Evolutionary conservation across 2,113 vertebrate species (phyloP), one percentile per base, ranked within the genome.

Genomic region (Gallinago paraguaiae): DNA sequence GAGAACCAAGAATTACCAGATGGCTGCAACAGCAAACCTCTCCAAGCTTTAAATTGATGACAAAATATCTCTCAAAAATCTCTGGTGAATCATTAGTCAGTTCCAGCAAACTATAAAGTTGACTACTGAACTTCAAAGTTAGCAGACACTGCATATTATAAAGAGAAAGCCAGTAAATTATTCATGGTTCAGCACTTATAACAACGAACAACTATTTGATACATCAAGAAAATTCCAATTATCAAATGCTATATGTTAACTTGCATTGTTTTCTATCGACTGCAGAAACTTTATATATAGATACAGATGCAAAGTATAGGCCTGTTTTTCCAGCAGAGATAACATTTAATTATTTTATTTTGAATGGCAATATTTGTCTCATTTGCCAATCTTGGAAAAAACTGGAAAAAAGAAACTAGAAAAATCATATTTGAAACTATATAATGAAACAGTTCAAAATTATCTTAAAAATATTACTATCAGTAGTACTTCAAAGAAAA

Each of bases 1-100:
- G 95, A 95, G 94, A 94, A 77, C 56, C 81, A 92, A 93, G 86
- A 96, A 94, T 64, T 91, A 96, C 93, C 76, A 97, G 82, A 95
- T 61, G 69, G 80, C 92, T 91, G 78, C 88, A 96, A 84, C 12
- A 94, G 68, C 71, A 95, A 91, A 87, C 65, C 81, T 87, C 69
- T 93, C 69, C 78, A 86, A 57, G 82, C 56, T 96, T 96, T 88
- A 79, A 93, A 89, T 6, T 67, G 50, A 95, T 79, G 79, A 95
- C 51, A 91, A 63, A 90, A 71, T 95, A 77, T 68, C 56, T 82
- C 70, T 74, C 64, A 82, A 79, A 95, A 96, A 96, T 91, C 94
- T 82, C 83, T 88, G 51, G 82, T 41, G 96, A 96, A 94, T 90
- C 91, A 96, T 94, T 91, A 96, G 80, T 96, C 84, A 92, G 86